Evolutionary conservation across 1,140 invertebrate genomes (phyloP).

Genomic region (Zeugodacus cucurbitae): DNA sequence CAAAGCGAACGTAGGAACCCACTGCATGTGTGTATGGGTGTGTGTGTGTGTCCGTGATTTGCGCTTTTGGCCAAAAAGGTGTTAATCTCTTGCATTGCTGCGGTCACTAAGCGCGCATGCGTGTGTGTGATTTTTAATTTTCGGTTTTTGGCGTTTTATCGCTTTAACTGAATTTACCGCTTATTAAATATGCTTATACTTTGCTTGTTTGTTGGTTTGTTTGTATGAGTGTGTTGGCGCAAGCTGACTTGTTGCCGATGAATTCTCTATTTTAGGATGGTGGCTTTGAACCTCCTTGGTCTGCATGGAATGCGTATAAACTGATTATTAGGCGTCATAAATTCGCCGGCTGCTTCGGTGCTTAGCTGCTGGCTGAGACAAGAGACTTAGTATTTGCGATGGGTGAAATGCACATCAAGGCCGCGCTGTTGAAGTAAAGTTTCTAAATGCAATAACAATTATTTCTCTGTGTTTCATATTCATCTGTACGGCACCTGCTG

Average conservation of each 20-base stretch:
- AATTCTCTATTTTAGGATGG: background rate
- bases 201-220: background rate
- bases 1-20: too few species aligned
- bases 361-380: background rate
- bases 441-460: too few species aligned
- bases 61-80: conserved; percentile 1
- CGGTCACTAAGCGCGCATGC: too few species aligned
- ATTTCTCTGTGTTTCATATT: too few species aligned
- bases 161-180: background rate
- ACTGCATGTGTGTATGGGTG: background rate
- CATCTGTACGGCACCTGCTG: too few species aligned
- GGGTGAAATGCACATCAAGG: background rate
- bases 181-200: background rate
- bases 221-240: too few species aligned
- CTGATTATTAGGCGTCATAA: background rate
- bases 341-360: background rate
- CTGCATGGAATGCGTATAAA: background rate
- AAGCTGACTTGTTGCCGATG: background rate
- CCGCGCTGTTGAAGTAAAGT: background rate
- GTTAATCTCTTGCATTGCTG: conserved; percentile 22
- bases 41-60: background rate
- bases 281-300: conserved; percentile 29
- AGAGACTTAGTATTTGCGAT: background rate
- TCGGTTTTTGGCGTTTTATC: background rate
- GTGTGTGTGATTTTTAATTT: background rate